A percentile compares a stretch with the other conserved stretches of the same genome.
phyloP scores from a whole-genome alignment of 1,140 invertebrate species.

The Chrysopa pallens region DNA sequence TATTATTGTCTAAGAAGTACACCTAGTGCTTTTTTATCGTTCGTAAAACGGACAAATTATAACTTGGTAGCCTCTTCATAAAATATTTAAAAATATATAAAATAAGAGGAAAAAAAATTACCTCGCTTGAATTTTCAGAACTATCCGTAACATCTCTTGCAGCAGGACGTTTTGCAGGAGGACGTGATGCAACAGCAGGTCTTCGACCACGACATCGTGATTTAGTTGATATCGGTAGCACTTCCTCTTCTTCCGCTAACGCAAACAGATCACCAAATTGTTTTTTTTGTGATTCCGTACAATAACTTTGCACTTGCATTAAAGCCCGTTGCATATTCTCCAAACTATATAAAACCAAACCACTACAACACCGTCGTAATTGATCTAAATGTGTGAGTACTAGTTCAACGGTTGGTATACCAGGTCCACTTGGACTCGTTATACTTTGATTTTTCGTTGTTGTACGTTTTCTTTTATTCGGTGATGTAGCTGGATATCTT shows the following conservation, averaged over 20 bases:
- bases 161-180: constrained; percentile 31
- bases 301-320: constrained; percentile 55
- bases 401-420: constrained; percentile 51
- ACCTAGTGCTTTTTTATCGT: too few species aligned
- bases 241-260: constrained; percentile 74
- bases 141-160: constrained; percentile 37
- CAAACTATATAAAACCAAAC: constrained; percentile 47
- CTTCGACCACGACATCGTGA: constrained; percentile 35
- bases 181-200: constrained; percentile 26
- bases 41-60: too few species aligned
- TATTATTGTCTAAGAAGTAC: too few species aligned
- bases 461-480: constrained; percentile 75
- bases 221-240: constrained; percentile 25
- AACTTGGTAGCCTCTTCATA: too few species aligned
- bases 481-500: constrained; percentile 66
- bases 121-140: constrained; percentile 65
- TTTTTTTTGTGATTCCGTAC: constrained; percentile 69
- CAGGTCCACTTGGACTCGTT: constrained; percentile 7
- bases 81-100: too few species aligned
- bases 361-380: constrained; percentile 54
- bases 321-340: constrained; percentile 82
- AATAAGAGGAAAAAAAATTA: constrained; percentile 17
- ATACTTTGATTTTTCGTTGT: constrained; percentile 20
- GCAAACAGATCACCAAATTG: constrained; percentile 84
- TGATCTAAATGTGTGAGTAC: constrained; percentile 84